Evolutionary conservation across 2,888 invertebrate genomes (phyloP).

Genomic region (Torymus auratus): DNA sequence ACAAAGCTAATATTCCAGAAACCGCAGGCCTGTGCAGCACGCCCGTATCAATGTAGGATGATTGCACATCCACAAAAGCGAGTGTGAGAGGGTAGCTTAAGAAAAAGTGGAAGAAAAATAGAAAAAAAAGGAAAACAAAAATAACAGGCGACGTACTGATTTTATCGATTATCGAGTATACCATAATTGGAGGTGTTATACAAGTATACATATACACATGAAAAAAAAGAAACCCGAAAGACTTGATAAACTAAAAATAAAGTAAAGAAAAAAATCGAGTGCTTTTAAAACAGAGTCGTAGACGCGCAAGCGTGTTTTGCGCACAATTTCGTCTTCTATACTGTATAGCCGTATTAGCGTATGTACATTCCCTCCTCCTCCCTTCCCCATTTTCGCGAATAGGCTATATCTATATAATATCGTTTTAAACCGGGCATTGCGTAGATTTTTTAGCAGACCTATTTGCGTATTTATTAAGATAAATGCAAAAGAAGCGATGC

Average conservation of each 20-base stretch:
- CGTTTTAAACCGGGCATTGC: constrained; percentile 37
- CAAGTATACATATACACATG: neutral
- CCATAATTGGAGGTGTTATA: constrained; percentile 18
- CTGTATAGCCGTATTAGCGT: constrained; percentile 47
- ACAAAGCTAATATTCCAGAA: constrained; percentile 36
- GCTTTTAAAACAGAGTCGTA: constrained; percentile 34
- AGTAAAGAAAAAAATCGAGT: constrained; percentile 32
- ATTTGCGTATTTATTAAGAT: neutral
- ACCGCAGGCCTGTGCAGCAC: constrained; percentile 8
- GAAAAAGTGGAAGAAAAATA: neutral
- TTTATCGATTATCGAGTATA: constrained; percentile 39
- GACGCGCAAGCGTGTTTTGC: constrained; percentile 37
- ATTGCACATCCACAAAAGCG: no score
- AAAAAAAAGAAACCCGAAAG: constrained; percentile 12
- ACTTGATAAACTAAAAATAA: constrained; percentile 9
- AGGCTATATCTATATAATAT: neutral
- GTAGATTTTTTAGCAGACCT: constrained; percentile 30
- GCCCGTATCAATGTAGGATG: neutral
- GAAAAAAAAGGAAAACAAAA: constrained; percentile 16
- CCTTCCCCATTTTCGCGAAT: constrained; percentile 15
- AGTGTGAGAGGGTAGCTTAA: no score
- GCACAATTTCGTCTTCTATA: constrained; percentile 52
- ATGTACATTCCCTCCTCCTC: constrained; percentile 49
- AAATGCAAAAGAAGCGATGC: neutral
- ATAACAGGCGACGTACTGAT: constrained; percentile 27